Conservation (phyloP, 1,140 invertebrate genomes). For the Brachionus koreanus region DNA sequence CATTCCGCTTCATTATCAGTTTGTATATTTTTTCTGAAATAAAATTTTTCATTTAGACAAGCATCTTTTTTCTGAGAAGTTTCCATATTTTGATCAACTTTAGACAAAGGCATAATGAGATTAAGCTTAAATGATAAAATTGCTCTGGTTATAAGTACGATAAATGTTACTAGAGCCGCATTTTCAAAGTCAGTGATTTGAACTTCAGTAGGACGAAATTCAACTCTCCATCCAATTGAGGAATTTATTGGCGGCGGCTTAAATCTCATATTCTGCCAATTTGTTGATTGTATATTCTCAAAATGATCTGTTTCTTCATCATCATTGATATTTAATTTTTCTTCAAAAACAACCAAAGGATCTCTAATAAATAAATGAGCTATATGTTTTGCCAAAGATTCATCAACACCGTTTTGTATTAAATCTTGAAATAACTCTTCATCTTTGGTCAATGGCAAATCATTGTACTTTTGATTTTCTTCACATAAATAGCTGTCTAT, state of each 20-base stretch:
- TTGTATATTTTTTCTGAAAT: conserved; percentile 45
- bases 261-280: conserved; percentile 99
- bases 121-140: conserved; percentile 94
- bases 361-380: conserved; percentile 98
- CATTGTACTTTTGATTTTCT: conserved; percentile 81
- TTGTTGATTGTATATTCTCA: conserved; percentile 96
- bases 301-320: conserved; percentile 45
- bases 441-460: conserved; percentile 82
- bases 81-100: conserved; percentile 97
- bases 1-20: neutral
- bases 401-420: conserved; percentile 76
- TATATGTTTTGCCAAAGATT: conserved; percentile 83
- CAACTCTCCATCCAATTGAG: conserved; percentile 97
- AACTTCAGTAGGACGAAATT: conserved; percentile 93
- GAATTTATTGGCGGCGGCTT: conserved; percentile 79
- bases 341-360: conserved; percentile 85
- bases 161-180: conserved; percentile 94
- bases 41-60: conserved; percentile 72
- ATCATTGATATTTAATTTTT: conserved; percentile 64
- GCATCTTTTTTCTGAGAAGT: conserved; percentile 86
- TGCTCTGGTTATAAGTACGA: conserved; percentile 90
- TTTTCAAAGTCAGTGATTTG: conserved; percentile 91
- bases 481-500: conserved; percentile 93
- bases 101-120: conserved; percentile 94
- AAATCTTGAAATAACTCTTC: conserved; percentile 75